Evolutionary conservation across 2,113 vertebrate species (phyloP).

Genomic region (Vidua macroura): DNA sequence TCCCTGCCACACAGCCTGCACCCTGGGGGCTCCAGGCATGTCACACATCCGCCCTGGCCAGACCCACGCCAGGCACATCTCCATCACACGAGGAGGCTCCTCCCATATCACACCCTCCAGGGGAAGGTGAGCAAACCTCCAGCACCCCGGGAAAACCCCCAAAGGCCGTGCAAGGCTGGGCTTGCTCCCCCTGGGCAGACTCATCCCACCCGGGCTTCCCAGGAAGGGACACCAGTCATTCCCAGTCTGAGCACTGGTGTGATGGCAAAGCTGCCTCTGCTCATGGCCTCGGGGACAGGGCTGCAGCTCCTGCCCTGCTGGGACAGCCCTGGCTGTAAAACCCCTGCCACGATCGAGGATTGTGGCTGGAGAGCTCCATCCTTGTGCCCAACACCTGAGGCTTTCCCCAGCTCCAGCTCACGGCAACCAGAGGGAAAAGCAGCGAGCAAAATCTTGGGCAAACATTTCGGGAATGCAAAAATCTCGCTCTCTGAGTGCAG

Average conservation of each 20-base stretch:
- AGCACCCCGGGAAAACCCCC: background rate
- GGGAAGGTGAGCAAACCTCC: background rate
- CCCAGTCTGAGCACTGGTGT: background rate
- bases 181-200: background rate
- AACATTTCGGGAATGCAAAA: background rate
- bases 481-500: fast-evolving
- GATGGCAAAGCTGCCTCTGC: background rate
- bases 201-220: background rate
- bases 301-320: background rate
- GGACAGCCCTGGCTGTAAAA: background rate
- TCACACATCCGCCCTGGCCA: fast-evolving
- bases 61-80: background rate
- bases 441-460: background rate
- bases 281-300: background rate
- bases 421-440: background rate
- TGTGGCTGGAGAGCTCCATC: background rate
- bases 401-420: background rate
- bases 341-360: fast-evolving
- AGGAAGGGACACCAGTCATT: background rate
- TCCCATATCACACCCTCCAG: fast-evolving
- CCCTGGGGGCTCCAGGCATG: background rate
- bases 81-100: background rate
- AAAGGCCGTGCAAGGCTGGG: background rate
- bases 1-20: background rate
- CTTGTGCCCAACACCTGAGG: background rate